These are phyloP conservation scores for Chymomyza costata DNA, from an alignment of 1,140 invertebrate species.

Conservation along the genomic window DNA sequence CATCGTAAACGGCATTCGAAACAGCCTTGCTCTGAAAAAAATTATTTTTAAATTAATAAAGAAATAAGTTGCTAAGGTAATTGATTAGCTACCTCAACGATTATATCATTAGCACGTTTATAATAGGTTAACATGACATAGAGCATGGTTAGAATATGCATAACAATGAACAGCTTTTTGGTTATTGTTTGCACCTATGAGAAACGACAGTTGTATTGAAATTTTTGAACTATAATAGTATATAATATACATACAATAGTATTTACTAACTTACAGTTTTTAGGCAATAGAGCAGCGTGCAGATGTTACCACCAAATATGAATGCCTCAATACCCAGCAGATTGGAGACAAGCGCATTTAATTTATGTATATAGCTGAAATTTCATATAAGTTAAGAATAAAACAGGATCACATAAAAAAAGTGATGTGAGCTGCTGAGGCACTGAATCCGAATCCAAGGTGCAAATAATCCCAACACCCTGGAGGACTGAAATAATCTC, in stretches of 20 bases:
- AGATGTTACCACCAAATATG: slow-evolving; percentile 60
- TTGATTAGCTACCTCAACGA: slow-evolving; percentile 56
- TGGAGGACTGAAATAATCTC: no score
- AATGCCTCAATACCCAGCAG: slow-evolving; percentile 55
- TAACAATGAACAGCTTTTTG: slow-evolving; percentile 45
- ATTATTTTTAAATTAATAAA: not conserved
- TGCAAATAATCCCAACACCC: no score
- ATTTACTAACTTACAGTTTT: slow-evolving; percentile 68
- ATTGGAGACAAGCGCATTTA: slow-evolving; percentile 52
- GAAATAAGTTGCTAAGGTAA: not conserved
- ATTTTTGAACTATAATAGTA: no score
- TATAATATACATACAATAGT: no score
- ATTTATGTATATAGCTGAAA: slow-evolving; percentile 46
- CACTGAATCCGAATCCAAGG: no score
- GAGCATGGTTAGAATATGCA: slow-evolving; percentile 68
- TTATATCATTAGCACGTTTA: slow-evolving; percentile 62
- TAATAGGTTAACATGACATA: slow-evolving; percentile 69
- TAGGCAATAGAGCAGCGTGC: slow-evolving; percentile 57
- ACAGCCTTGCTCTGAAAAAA: slow-evolving; percentile 30
- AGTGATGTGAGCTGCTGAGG: no score
- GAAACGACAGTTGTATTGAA: not conserved
- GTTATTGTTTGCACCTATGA: slow-evolving; percentile 1
- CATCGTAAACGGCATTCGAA: slow-evolving; percentile 50
- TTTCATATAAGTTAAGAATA: no score
- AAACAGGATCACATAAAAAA: no score